Conservation (phyloP, 2,888 invertebrate genomes). For the Heteromurus nitidus region DNA sequence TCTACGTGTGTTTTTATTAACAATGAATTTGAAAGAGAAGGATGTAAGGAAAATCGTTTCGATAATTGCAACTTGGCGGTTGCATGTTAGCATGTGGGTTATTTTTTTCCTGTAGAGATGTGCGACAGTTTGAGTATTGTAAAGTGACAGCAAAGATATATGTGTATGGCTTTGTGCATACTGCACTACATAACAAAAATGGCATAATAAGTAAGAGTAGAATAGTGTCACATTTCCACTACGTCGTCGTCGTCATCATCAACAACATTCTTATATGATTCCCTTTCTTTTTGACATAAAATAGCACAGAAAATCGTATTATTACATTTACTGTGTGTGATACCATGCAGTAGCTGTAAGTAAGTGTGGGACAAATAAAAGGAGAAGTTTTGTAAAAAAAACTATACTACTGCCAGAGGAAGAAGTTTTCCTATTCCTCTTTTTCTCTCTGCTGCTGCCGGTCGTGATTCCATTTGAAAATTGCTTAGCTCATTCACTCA, state of each 20-base stretch:
- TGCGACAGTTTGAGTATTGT: neutral
- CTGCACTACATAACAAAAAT: neutral
- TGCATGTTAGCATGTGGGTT: neutral
- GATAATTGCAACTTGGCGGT: slow-evolving; percentile 10
- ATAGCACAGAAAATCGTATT: slow-evolving; percentile 17
- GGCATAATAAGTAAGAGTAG: slow-evolving; percentile 42
- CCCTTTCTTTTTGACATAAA: slow-evolving; percentile 55
- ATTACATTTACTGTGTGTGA: too few relatives aligned
- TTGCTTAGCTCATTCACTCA: slow-evolving; percentile 52
- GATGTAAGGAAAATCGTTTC: neutral
- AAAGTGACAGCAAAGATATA: neutral
- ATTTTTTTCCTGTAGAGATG: too few relatives aligned
- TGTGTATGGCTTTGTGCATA: neutral
- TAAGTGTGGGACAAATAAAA: slow-evolving; percentile 14
- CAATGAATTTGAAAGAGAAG: slow-evolving; percentile 18
- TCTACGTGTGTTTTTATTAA: slow-evolving; percentile 29
- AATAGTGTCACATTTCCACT: too few relatives aligned
- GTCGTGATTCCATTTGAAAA: slow-evolving; percentile 57
- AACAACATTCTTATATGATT: slow-evolving; percentile 56
- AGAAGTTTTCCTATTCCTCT: neutral
- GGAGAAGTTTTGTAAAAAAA: slow-evolving; percentile 42
- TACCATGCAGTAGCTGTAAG: neutral
- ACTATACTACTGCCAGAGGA: too few relatives aligned
- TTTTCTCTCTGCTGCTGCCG: neutral
- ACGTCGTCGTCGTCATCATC: slow-evolving; percentile 54